A percentile compares a stretch with the other conserved stretches of the same genome.
These are phyloP conservation scores for Drosophila anomelani DNA, from an alignment of 2,888 invertebrate genomes.

Conservation along the genomic window DNA sequence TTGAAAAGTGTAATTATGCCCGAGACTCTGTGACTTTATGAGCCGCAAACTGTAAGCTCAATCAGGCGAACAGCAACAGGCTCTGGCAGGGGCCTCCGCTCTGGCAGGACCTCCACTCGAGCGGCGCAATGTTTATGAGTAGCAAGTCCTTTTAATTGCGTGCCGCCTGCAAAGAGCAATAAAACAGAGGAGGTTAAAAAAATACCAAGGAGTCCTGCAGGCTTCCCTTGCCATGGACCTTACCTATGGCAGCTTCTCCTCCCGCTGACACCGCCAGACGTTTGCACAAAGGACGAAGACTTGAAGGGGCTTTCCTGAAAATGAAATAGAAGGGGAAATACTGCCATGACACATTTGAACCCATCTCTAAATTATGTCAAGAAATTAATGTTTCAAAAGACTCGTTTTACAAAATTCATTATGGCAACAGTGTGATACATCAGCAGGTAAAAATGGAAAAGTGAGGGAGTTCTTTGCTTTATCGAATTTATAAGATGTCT, in stretches of 20 bases:
- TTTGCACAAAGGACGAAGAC: constrained; percentile 1
- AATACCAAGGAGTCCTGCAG: constrained; percentile 7
- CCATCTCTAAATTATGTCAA: constrained; percentile 12
- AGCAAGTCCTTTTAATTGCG: constrained; percentile 65
- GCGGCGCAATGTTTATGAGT: constrained; percentile 61
- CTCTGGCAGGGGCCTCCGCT: constrained; percentile 2
- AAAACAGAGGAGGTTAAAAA: constrained; percentile 1
- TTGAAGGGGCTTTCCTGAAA: constrained; percentile 3
- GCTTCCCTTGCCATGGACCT: not conserved
- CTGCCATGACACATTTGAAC: constrained; percentile 9
- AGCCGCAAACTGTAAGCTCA: constrained; percentile 65
- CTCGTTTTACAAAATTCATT: constrained; percentile 2
- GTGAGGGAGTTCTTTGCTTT: not conserved
- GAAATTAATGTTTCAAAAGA: constrained; percentile 10
- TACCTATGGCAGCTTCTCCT: constrained; percentile 2
- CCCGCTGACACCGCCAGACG: constrained; percentile 20
- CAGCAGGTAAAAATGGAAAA: not conserved
- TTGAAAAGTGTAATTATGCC: constrained; percentile 75
- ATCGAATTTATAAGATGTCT: not conserved
- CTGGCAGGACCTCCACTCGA: constrained; percentile 15
- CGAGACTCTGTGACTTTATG: constrained; percentile 60
- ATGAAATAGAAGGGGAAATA: not conserved
- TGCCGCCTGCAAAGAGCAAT: constrained; percentile 49
- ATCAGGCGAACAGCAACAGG: constrained; percentile 50
- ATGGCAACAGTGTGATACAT: constrained; percentile 3